Conservation (phyloP, 2,888 invertebrate species). For the Lepetodrilus schrolli region DNA sequence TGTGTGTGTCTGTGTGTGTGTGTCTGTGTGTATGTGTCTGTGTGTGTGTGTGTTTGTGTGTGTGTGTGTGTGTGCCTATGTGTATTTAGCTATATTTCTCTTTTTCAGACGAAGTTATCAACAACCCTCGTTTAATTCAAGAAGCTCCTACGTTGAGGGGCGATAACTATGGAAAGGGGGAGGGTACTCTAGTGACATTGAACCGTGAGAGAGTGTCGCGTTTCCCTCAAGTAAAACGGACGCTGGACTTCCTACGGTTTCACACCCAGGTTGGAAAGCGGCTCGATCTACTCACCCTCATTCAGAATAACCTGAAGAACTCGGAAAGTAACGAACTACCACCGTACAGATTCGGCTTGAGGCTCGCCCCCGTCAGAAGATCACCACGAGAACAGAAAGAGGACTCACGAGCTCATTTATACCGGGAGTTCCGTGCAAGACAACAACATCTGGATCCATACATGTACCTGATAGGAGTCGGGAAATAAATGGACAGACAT, state of each 20-base stretch:
- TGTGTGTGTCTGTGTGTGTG: too few relatives aligned
- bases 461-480: not conserved
- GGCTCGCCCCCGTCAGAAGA: not conserved
- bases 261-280: not conserved
- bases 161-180: too few relatives aligned
- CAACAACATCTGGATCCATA: not conserved
- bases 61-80: too few relatives aligned
- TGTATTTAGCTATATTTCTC: too few relatives aligned
- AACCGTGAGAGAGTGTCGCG: too few relatives aligned
- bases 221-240: slow-evolving; percentile 10
- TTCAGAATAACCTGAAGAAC: not conserved
- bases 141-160: too few relatives aligned
- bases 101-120: too few relatives aligned
- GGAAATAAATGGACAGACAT: not conserved
- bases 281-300: not conserved
- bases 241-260: not conserved
- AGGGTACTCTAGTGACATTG: too few relatives aligned
- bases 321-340: not conserved
- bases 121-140: too few relatives aligned
- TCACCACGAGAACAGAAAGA: not conserved
- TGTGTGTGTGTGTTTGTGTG: too few relatives aligned
- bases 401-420: not conserved
- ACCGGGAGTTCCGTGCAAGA: not conserved
- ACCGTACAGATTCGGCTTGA: not conserved
- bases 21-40: too few relatives aligned